phyloP scores from a whole-genome alignment of 1,140 invertebrate genomes.

The Phocides pigmalion region DNA sequence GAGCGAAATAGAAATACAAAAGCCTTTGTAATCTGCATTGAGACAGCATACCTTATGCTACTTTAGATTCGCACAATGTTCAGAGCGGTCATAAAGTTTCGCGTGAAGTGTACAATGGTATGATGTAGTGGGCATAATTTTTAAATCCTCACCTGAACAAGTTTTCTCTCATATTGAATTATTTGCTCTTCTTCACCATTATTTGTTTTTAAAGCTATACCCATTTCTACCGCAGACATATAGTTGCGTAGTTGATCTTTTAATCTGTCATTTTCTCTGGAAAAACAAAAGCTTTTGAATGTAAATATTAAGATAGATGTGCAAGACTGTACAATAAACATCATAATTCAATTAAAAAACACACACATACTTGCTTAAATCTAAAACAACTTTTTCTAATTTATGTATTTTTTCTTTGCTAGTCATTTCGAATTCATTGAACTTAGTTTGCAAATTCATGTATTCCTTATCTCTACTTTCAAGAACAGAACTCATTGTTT shows the following conservation, averaged over 20 bases:
- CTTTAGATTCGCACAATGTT: too few species aligned
- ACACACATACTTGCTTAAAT: slow-evolving; percentile 75
- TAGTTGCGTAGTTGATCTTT: slow-evolving; percentile 96
- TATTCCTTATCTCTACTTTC: slow-evolving; percentile 74
- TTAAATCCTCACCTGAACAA: slow-evolving; percentile 88
- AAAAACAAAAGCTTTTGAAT: slow-evolving; percentile 36
- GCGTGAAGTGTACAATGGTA: too few species aligned
- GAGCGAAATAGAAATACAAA: too few species aligned
- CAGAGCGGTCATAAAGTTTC: too few species aligned
- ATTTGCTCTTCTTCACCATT: slow-evolving; percentile 90
- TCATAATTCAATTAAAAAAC: background rate
- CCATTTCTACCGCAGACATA: slow-evolving; percentile 93
- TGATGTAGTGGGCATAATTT: too few species aligned
- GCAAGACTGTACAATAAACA: background rate
- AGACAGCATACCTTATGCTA: too few species aligned
- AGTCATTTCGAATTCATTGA: slow-evolving; percentile 66
- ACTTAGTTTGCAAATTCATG: slow-evolving; percentile 72
- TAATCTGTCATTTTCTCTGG: slow-evolving; percentile 93
- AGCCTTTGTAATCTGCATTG: too few species aligned
- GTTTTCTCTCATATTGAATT: slow-evolving; percentile 93
- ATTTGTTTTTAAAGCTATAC: slow-evolving; percentile 85
- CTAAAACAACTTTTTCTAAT: slow-evolving; percentile 73
- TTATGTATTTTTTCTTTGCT: slow-evolving; percentile 77
- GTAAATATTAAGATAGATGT: background rate
- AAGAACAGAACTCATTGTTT: slow-evolving; percentile 57